Evolutionary conservation across 2,888 invertebrate genomes (phyloP).

Genomic region (Bimastos eiseni): DNA sequence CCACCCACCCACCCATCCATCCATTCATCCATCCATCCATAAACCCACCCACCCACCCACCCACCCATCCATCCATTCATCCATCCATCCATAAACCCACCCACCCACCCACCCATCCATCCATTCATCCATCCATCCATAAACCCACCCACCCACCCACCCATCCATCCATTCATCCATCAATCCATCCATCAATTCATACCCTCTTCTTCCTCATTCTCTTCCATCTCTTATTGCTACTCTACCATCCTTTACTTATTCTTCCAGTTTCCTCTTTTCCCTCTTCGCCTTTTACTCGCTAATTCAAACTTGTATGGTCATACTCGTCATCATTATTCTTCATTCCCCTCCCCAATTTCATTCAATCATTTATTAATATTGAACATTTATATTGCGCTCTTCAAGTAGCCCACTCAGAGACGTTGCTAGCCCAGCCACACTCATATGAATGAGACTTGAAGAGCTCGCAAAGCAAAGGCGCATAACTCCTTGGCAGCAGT

Average conservation of each 20-base stretch:
- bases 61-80: conserved; percentile 2
- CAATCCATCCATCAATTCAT: neutral
- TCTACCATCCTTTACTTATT: neutral
- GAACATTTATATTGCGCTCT: no score
- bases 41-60: no score
- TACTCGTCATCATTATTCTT: neutral
- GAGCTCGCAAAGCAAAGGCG: no score
- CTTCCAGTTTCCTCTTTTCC: neutral
- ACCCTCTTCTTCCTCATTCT: neutral
- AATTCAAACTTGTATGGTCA: neutral
- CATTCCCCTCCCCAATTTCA: neutral
- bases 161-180: neutral
- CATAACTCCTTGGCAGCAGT: no score
- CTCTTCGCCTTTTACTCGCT: neutral
- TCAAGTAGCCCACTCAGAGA: no score
- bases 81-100: neutral
- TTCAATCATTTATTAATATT: no score
- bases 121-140: neutral
- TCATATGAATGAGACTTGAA: no score
- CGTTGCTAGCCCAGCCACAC: no score
- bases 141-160: neutral
- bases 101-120: conserved; percentile 13
- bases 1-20: no score
- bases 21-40: conserved; percentile 4
- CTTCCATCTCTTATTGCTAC: conserved; percentile 2